Evolutionary conservation across 1,140 invertebrate species (phyloP), one percentile per base, ranked within the genome.

Genomic region (Bombus difficillimus): DNA sequence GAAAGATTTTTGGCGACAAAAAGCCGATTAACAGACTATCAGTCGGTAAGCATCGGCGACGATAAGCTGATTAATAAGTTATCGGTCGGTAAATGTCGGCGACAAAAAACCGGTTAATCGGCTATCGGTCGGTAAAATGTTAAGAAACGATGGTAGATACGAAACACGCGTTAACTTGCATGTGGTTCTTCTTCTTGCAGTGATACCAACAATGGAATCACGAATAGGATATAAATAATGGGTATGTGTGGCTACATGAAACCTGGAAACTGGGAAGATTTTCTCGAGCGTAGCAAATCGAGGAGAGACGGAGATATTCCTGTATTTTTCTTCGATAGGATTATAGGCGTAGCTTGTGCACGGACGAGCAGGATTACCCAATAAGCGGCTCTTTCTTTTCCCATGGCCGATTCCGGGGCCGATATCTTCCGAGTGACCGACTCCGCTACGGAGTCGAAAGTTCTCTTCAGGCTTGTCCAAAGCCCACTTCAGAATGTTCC

Each of bases 391-490:
- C 66, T 88, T 76, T 85, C 82, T 90, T 69, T 87, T 89, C 68
- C 66, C 64, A 32, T 62, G 78, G 37, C 83, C 79, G 86, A 90
- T 90, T 87, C 66, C 74, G 59, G 34, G 28, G 25, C 78, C 78
- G 86, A 90, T 85, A 82, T 90, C 80, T 90, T 88, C 71, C 83
- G 68, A 90, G 76, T 88, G 89, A 90, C 86, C 89, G 81, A 90
- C 81, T 90, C 81, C 76, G 82, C 82, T 79, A 72, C 76, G 43
- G 41, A 88, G 78, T 77, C 80, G 64, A 83, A 86, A 83, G 79
- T 86, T 74, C 82, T 86, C 66, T 73, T 83, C 79, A 39, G n/a
- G 18, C 69, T 68, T 71, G 32, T 79, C 76, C 68, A 87, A 87
- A 89, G 57, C 84, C 81, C 83, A 66, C 71, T 86, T 34, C 81